These are phyloP conservation scores for Rhynchonycteris naso DNA, from an alignment of 2,797 vertebrate genomes.

Conservation along the genomic window DNA sequence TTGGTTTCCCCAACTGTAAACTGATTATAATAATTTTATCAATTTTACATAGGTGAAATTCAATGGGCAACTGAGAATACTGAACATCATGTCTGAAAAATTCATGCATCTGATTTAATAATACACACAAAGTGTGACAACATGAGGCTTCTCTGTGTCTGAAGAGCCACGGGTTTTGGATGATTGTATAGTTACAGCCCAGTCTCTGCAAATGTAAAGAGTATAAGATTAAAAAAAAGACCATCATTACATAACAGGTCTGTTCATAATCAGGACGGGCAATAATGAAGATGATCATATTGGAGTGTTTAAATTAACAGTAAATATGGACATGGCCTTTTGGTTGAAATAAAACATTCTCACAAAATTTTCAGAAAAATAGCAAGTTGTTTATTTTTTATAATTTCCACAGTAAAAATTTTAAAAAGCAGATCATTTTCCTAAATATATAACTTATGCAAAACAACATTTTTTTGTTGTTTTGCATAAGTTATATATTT, in stretches of 20 bases:
- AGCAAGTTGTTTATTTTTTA: not conserved
- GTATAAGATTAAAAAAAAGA: not conserved
- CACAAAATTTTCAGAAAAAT: not conserved
- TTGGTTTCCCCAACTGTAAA: not conserved
- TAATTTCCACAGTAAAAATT: not conserved
- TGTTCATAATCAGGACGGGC: not conserved
- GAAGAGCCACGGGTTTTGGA: not conserved
- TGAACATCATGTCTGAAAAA: not conserved
- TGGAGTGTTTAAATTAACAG: not conserved
- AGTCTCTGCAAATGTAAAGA: not conserved
- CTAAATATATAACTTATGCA: not conserved
- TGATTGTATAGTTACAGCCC: not conserved
- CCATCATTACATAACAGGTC: not conserved
- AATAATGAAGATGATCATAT: not conserved
- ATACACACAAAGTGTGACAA: not conserved
- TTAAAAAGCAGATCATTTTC: not conserved
- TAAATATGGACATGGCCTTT: not conserved
- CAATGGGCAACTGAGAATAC: not conserved
- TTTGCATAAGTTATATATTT: too few relatives aligned
- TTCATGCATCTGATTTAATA: not conserved
- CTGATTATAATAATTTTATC: not conserved
- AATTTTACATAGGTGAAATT: not conserved
- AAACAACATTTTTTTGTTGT: constrained; percentile 20
- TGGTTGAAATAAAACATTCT: constrained; percentile 18
- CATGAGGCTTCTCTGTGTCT: not conserved